Conservation (phyloP, 2,888 invertebrate genomes). For the Panopea generosa region DNA sequence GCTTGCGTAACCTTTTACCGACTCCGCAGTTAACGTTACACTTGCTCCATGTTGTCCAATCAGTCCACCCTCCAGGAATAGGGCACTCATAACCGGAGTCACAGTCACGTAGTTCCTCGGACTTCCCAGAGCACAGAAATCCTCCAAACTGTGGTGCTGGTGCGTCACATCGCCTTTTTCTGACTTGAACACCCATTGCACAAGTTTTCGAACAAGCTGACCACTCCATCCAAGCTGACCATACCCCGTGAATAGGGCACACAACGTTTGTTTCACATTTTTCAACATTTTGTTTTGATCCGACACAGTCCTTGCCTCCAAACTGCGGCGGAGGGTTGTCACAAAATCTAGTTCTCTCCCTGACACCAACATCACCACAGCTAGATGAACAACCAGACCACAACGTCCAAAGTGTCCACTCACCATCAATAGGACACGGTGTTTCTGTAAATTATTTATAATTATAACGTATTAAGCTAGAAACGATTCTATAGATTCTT, state of each 20-base stretch:
- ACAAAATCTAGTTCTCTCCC: constrained; percentile 28
- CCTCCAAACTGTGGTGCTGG: constrained; percentile 47
- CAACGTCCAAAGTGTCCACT: constrained; percentile 30
- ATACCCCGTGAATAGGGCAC: constrained; percentile 51
- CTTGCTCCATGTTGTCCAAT: constrained; percentile 38
- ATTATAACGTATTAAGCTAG: neutral
- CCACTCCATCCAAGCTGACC: constrained; percentile 41
- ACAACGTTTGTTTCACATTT: constrained; percentile 37
- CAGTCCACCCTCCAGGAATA: constrained; percentile 50
- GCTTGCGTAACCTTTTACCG: constrained; percentile 17
- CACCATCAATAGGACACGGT: constrained; percentile 27
- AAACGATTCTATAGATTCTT: too few species aligned
- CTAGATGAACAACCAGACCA: constrained; percentile 33
- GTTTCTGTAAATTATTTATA: constrained; percentile 5
- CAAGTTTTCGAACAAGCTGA: constrained; percentile 32
- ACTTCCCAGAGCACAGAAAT: constrained; percentile 25
- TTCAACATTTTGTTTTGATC: constrained; percentile 20
- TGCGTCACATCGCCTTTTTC: constrained; percentile 33
- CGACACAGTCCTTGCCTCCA: constrained; percentile 44
- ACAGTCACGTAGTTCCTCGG: constrained; percentile 34
- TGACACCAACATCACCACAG: constrained; percentile 34
- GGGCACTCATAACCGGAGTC: constrained; percentile 44
- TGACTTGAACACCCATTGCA: constrained; percentile 27
- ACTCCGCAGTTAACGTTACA: constrained; percentile 46
- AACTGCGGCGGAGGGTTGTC: constrained; percentile 42